These are phyloP conservation scores for Dendroctonus valens DNA, from an alignment of 1,140 invertebrate species.

Conservation along the genomic window DNA sequence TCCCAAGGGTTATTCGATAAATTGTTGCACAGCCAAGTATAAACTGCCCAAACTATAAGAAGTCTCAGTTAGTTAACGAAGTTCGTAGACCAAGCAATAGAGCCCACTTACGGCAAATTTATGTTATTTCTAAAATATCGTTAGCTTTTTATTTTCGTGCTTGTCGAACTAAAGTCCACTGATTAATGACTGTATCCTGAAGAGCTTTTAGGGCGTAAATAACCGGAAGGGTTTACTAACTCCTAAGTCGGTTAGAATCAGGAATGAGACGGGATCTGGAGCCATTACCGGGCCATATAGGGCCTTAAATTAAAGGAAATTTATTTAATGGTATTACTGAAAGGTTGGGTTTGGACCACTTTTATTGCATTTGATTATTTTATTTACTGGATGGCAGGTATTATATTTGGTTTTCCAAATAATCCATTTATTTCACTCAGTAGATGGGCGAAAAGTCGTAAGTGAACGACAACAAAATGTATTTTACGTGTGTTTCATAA, in stretches of 20 bases:
- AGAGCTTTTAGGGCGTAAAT: constrained; percentile 12
- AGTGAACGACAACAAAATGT: too few relatives aligned
- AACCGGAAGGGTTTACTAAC: constrained; percentile 2
- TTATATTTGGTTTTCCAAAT: too few relatives aligned
- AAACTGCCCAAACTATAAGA: constrained; percentile 3
- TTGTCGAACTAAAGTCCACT: neutral
- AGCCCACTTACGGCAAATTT: too few relatives aligned
- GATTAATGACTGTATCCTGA: constrained; percentile 10
- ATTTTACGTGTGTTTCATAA: too few relatives aligned
- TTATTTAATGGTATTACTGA: neutral
- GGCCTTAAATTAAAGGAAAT: constrained; percentile 8
- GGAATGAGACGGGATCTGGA: constrained; percentile 1
- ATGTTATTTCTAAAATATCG: too few relatives aligned
- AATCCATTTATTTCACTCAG: too few relatives aligned
- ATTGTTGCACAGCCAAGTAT: constrained; percentile 10
- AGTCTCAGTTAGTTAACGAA: too few relatives aligned
- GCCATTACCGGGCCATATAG: neutral
- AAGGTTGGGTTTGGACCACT: neutral
- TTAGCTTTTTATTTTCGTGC: too few relatives aligned
- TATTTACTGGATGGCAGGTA: too few relatives aligned
- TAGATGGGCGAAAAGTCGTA: too few relatives aligned
- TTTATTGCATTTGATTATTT: too few relatives aligned
- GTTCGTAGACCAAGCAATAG: too few relatives aligned
- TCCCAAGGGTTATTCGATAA: constrained; percentile 13
- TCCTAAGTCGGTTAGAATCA: constrained; percentile 5